phyloP scores from a whole-genome alignment of 1,140 invertebrate genomes.

The Pachyrhynchus sulphureomaculatus region DNA sequence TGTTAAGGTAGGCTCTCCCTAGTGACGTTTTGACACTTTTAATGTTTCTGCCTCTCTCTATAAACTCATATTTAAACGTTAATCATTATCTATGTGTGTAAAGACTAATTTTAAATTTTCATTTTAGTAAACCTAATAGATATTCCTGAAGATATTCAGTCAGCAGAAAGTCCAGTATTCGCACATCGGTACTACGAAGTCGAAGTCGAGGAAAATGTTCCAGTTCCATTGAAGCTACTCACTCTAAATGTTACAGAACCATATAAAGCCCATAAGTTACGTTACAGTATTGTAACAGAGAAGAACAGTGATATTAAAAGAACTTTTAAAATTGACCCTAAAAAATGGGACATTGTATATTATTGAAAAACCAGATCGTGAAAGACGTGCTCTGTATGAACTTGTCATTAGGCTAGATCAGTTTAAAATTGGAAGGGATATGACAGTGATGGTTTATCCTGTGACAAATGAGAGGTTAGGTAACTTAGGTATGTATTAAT shows the following conservation, averaged over 20 bases:
- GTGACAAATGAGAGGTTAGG: slow-evolving; percentile 66
- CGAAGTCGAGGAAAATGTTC: slow-evolving; percentile 73
- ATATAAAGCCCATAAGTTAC: slow-evolving; percentile 59
- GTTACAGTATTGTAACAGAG: slow-evolving; percentile 61
- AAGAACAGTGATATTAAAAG: slow-evolving; percentile 56
- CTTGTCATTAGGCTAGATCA: slow-evolving; percentile 68
- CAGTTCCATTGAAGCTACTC: slow-evolving; percentile 67
- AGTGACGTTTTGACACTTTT: no score
- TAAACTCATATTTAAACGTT: no score
- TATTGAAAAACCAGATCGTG: slow-evolving; percentile 67
- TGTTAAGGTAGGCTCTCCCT: no score
- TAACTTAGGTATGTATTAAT: slow-evolving; percentile 60
- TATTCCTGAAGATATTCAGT: slow-evolving; percentile 59
- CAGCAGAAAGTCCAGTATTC: slow-evolving; percentile 62
- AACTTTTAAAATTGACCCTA: slow-evolving; percentile 68
- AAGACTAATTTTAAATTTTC: no score
- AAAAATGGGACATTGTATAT: slow-evolving; percentile 72
- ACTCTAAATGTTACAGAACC: slow-evolving; percentile 67
- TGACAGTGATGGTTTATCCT: slow-evolving; percentile 72
- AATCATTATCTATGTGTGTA: no score
- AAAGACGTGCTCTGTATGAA: slow-evolving; percentile 64
- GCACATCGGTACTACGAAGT: slow-evolving; percentile 75
- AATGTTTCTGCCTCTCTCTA: no score
- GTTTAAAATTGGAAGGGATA: slow-evolving; percentile 63
- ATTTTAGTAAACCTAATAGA: slow-evolving; percentile 63